Evolutionary conservation across 2,797 vertebrate genomes (phyloP), one percentile per base, ranked within the genome.

Genomic region (Muscicapa striata): DNA sequence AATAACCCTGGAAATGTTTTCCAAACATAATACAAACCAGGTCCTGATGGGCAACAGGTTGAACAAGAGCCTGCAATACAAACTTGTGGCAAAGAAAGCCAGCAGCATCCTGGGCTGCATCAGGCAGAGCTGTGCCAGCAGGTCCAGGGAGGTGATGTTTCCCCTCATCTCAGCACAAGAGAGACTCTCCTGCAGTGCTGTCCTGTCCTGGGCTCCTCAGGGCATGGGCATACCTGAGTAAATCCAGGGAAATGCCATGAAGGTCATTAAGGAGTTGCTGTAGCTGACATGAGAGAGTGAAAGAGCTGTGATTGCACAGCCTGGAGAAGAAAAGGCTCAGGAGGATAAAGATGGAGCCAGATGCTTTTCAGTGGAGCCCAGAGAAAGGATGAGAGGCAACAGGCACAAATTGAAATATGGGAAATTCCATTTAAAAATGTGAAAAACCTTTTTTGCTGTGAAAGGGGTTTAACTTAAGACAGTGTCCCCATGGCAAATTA

Each of bases 401-500:
- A 1, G 46, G 43, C 40, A 93, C 19, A 46, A 57, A 69, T 0
- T 27, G 66, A 87, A 80, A 84, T 40, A 59, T 0, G 13, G 58
- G 19, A 72, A 81, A 69, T 69, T 69, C 69, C 11, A 30, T 41
- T 74, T 49, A 3, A 54, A 79, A 69, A 41, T 10, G 13, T 8
- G 34, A 59, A 34, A 49, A 15, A 4, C 0, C 1, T 22, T 52
- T 85, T 89, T 69, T n/a, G 38, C 30, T 64, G 22, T 40, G 61
- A 80, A 79, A 59, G 46, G 15, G 15, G 29, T 43, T 85, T 84
- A 93, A 63, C 15, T 29, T 26, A 21, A 34, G 57, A 38, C 49
- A 32, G 22, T 0, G 1, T 41, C 10, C 36, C 19, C 32, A n/a
- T 15, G 34, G 48, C 11, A 9, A 13, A 13, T 4, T 70, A 34